Conservation (phyloP, 2,888 invertebrate genomes). For the Leucoma salicis region DNA sequence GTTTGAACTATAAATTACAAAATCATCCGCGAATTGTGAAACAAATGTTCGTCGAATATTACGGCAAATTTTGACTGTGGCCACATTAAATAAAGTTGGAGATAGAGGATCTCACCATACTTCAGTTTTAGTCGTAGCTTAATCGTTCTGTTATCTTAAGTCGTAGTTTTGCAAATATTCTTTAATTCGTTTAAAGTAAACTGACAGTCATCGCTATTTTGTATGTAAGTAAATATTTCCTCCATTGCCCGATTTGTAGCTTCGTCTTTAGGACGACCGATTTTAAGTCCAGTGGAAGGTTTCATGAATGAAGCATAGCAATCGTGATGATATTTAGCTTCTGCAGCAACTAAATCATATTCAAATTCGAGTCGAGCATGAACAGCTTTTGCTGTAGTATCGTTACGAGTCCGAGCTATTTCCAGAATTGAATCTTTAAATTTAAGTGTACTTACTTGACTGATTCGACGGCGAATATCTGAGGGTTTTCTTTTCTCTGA, state of each 20-base stretch:
- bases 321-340: constrained; percentile 42
- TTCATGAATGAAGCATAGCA: constrained; percentile 39
- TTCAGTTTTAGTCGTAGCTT: constrained; percentile 32
- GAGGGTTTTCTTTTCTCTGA: constrained; percentile 31
- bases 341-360: constrained; percentile 15
- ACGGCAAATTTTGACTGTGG: too few species aligned
- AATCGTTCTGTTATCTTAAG: constrained; percentile 28
- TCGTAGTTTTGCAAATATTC: constrained; percentile 20
- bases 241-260: constrained; percentile 39
- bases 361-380: constrained; percentile 25
- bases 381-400: constrained; percentile 34
- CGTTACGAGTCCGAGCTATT: constrained; percentile 5
- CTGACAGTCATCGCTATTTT: constrained; percentile 22
- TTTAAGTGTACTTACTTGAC: constrained; percentile 25
- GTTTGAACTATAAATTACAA: too few species aligned
- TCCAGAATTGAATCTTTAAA: constrained; percentile 11
- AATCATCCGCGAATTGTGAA: too few species aligned
- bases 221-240: constrained; percentile 27
- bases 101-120: too few species aligned
- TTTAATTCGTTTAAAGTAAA: constrained; percentile 12
- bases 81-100: too few species aligned
- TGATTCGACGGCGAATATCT: background rate
- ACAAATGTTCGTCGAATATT: too few species aligned
- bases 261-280: constrained; percentile 44
- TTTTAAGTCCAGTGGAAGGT: constrained; percentile 39